Conservation (phyloP, 1,140 invertebrate species). For the Drosophila willistoni region DNA sequence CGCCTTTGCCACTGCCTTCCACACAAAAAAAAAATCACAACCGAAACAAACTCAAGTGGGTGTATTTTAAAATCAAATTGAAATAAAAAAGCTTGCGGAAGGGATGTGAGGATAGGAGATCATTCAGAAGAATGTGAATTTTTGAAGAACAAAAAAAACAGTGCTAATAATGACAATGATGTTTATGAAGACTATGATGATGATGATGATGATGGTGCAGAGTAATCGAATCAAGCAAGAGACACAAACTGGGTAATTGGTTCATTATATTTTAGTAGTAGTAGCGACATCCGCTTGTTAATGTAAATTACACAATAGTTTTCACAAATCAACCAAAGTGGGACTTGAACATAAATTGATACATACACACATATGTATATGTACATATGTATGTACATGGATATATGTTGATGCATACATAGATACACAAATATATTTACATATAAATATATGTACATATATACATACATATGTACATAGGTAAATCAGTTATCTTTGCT, state of each 20-base stretch:
- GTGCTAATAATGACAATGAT: slow-evolving; percentile 21
- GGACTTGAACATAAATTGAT: slow-evolving; percentile 1
- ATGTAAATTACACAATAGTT: slow-evolving; percentile 81
- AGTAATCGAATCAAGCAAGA: slow-evolving; percentile 70
- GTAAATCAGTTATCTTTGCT: too few species aligned
- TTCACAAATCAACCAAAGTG: slow-evolving; percentile 43
- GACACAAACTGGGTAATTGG: slow-evolving; percentile 80
- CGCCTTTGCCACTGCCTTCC: neutral
- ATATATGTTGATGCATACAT: too few species aligned
- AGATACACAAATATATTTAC: too few species aligned
- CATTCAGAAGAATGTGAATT: slow-evolving; percentile 31
- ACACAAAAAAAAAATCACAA: neutral
- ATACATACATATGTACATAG: too few species aligned
- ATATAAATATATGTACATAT: too few species aligned
- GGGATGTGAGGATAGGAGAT: slow-evolving; percentile 23
- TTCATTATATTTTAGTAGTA: slow-evolving; percentile 65
- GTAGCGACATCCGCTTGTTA: slow-evolving; percentile 76
- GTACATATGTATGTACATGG: too few species aligned
- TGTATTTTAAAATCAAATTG: slow-evolving; percentile 12
- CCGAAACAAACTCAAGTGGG: slow-evolving; percentile 32
- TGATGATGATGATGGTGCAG: slow-evolving; percentile 38
- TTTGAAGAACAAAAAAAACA: slow-evolving; percentile 12
- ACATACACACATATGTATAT: too few species aligned
- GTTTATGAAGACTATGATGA: slow-evolving; percentile 9
- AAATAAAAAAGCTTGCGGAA: slow-evolving; percentile 44